Base-by-base conservation (phyloP, 2,797 vertebrate genomes). In the Pseudotriccus pelzelni region DNA sequence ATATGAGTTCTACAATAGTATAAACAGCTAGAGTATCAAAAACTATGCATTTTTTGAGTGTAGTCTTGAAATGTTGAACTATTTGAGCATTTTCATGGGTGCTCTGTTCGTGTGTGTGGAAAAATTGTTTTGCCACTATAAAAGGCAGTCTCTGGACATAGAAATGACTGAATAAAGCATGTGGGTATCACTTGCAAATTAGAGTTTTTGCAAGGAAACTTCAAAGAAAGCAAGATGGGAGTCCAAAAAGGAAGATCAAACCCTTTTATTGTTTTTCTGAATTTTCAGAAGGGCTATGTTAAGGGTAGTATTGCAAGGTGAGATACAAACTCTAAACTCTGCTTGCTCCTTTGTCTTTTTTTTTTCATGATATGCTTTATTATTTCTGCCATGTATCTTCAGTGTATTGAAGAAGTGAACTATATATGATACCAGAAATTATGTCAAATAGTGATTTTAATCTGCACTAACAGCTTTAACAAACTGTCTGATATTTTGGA, bases 51-150 rank as follows among this genome's bases (percentile, higher is more conserved):
- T 83, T 59, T 77, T 81, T 62, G 3, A 47, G 11, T 62, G 7
- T 24, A 47, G 32, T 58, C n/a, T 56, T 82, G 32, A 55, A 63
- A 41, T 8, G 3, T 46, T 89, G 59, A 87, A 58, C n/a, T 78
- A 27, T 21, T 63, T 73, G 16, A 93, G 13, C 13, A 13, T 70
- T 68, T 86, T 78, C 22, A 27, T 36, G 8, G 24, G 20, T 0
- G 0, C 32, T 78, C n/a, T 68, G 21, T 81, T 46, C 14, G 19
- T 49, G 5, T 28, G 11, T 13, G 3, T 2, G 20, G 9, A 20
- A 30, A 27, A 75, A 37, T 43, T 39, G 12, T 37, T 85, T 90
- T 91, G 41, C 41, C 22, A 4, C 28, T 68, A 14, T 59, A 50
- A 84, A 90, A 72, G n/a, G 39, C 36, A 46, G 30, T 64, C 14